Evolutionary conservation across 2,888 invertebrate species (phyloP).

Genomic region (Hemithea aestivaria): DNA sequence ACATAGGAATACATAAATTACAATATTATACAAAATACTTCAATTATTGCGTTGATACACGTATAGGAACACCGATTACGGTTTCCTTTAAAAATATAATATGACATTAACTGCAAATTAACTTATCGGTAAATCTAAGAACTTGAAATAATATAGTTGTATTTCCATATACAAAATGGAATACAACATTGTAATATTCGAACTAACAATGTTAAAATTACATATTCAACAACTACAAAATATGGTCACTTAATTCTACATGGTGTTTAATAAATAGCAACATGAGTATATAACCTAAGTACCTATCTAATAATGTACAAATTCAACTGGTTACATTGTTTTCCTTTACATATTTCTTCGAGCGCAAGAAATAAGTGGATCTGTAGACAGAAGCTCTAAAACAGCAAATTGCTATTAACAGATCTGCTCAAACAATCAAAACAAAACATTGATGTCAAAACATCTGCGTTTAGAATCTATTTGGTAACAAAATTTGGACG

Average conservation of each 20-base stretch:
- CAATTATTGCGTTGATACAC: slow-evolving; percentile 61
- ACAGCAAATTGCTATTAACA: slow-evolving; percentile 8
- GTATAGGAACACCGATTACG: slow-evolving; percentile 30
- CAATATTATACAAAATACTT: slow-evolving; percentile 51
- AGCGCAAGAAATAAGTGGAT: slow-evolving; percentile 20
- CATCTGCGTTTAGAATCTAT: no score
- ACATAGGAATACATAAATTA: slow-evolving; percentile 54
- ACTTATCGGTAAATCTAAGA: slow-evolving; percentile 20
- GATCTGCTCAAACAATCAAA: no score
- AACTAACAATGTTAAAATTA: slow-evolving; percentile 26
- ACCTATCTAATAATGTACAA: slow-evolving; percentile 29
- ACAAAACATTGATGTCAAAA: no score
- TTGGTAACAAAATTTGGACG: no score
- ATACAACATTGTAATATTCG: slow-evolving; percentile 25
- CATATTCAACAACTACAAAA: slow-evolving; percentile 39
- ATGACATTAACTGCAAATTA: slow-evolving; percentile 19
- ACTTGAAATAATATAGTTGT: slow-evolving; percentile 20
- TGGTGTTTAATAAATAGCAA: slow-evolving; percentile 50
- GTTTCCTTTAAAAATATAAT: slow-evolving; percentile 29
- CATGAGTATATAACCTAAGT: slow-evolving; percentile 40
- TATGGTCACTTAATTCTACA: slow-evolving; percentile 41
- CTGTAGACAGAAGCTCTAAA: slow-evolving; percentile 8
- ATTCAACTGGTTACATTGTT: slow-evolving; percentile 24
- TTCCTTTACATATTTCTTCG: slow-evolving; percentile 20
- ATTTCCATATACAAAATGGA: slow-evolving; percentile 8